phyloP scores from a whole-genome alignment of 1,140 invertebrate genomes.

The Hyles vespertilio region DNA sequence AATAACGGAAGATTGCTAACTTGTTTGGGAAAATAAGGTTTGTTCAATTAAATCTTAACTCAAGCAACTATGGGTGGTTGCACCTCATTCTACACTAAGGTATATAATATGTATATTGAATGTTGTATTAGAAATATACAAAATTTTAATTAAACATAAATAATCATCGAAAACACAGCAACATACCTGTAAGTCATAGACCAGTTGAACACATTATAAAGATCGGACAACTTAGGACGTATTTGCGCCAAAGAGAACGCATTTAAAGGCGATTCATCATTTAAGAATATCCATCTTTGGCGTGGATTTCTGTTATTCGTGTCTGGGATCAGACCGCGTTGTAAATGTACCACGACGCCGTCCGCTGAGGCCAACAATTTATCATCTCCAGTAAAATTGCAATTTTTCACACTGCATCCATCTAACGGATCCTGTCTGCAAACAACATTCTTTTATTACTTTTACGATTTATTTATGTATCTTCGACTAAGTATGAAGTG shows the following conservation, averaged over 20 bases:
- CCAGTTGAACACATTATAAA: conserved; percentile 83
- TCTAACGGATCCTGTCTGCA: conserved; percentile 36
- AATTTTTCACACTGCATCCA: conserved; percentile 55
- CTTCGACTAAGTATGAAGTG: too few species aligned
- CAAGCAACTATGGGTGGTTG: too few species aligned
- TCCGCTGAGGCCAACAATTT: conserved; percentile 33
- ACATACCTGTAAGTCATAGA: conserved; percentile 83
- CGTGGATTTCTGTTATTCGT: conserved; percentile 24
- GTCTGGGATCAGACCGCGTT: conserved; percentile 37
- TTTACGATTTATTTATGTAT: too few species aligned
- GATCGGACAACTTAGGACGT: conserved; percentile 39
- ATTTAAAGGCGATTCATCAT: conserved; percentile 47
- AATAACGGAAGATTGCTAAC: too few species aligned
- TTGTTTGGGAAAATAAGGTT: too few species aligned
- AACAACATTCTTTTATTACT: conserved; percentile 7
- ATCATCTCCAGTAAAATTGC: conserved; percentile 42
- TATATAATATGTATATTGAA: too few species aligned
- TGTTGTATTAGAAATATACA: too few species aligned
- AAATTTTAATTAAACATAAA: not conserved
- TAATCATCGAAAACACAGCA: conserved; percentile 8
- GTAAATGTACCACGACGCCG: conserved; percentile 52
- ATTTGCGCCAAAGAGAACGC: conserved; percentile 36
- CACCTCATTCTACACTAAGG: too few species aligned
- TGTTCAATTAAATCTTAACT: too few species aligned
- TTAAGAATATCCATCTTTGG: conserved; percentile 57